These are phyloP conservation scores for Agrotis puta DNA, from an alignment of 2,888 invertebrate species.

Conservation along the genomic window DNA sequence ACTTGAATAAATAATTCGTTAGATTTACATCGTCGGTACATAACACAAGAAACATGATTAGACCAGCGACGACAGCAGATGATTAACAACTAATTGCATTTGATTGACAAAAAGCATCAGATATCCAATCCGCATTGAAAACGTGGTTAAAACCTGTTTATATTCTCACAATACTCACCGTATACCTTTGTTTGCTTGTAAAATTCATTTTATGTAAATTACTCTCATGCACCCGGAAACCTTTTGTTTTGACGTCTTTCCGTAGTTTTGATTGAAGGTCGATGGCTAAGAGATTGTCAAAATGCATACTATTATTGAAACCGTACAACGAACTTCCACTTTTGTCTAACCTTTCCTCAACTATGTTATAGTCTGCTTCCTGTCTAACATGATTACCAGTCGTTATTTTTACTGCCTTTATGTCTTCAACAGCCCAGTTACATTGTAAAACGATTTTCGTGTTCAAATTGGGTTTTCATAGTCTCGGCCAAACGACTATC, in stretches of 20 bases:
- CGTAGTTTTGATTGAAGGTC: slow-evolving; percentile 19
- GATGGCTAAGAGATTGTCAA: neutral
- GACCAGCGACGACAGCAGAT: neutral
- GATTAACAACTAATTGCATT: neutral
- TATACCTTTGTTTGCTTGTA: slow-evolving; percentile 1
- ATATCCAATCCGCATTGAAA: neutral
- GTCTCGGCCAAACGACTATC: too few species aligned
- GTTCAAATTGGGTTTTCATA: too few species aligned
- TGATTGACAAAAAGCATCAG: neutral
- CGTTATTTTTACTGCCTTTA: too few species aligned
- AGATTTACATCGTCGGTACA: too few species aligned
- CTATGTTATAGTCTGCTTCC: too few species aligned
- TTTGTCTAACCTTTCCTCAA: too few species aligned
- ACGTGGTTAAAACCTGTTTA: slow-evolving; percentile 16
- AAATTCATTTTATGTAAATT: slow-evolving; percentile 3
- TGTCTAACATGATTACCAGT: too few species aligned
- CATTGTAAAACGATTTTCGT: too few species aligned
- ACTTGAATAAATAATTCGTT: too few species aligned
- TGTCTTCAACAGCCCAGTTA: too few species aligned
- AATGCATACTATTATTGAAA: neutral
- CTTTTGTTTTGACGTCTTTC: slow-evolving; percentile 4
- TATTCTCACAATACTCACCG: slow-evolving; percentile 8
- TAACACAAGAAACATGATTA: too few species aligned
- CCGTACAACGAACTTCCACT: too few species aligned
- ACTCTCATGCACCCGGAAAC: slow-evolving; percentile 13